phyloP scores from a whole-genome alignment of 2,888 invertebrate genomes.

The Cerceris rybyensis region DNA sequence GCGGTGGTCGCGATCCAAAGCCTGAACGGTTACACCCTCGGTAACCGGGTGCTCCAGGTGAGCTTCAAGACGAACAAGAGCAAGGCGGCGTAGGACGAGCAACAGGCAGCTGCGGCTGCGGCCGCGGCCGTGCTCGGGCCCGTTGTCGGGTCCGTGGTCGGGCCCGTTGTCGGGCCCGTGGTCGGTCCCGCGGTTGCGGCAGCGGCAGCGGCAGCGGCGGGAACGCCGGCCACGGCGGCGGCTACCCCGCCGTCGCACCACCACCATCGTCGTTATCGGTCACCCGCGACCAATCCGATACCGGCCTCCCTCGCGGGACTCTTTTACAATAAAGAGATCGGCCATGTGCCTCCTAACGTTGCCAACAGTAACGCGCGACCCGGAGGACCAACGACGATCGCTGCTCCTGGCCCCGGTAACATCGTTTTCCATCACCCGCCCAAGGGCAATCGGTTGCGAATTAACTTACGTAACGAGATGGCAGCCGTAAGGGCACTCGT shows the following conservation, averaged over 20 bases:
- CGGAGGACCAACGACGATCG: neutral
- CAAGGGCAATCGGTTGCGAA: neutral
- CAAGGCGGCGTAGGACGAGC: constrained; percentile 86
- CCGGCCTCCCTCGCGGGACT: neutral
- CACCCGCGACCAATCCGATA: too few species aligned
- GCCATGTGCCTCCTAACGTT: neutral
- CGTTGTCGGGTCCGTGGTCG: constrained; percentile 23
- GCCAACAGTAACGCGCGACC: neutral
- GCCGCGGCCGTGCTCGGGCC: constrained; percentile 46
- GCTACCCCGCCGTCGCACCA: constrained; percentile 29
- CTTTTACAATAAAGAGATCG: neutral
- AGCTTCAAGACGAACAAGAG: constrained; percentile 95
- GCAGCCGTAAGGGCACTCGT: neutral
- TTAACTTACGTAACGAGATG: neutral
- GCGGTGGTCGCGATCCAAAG: constrained; percentile 95
- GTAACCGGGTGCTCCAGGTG: constrained; percentile 94
- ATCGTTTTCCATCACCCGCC: constrained; percentile 1
- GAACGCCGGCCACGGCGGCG: constrained; percentile 36
- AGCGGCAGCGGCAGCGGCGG: constrained; percentile 36
- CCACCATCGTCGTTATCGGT: constrained; percentile 22
- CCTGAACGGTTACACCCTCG: constrained; percentile 95
- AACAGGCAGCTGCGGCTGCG: constrained; percentile 59
- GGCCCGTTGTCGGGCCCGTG: neutral
- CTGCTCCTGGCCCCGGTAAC: constrained; percentile 9
- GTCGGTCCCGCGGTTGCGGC: constrained; percentile 31